Evolutionary conservation across 2,888 invertebrate species (phyloP).

Genomic region (Hypsopygia costalis): DNA sequence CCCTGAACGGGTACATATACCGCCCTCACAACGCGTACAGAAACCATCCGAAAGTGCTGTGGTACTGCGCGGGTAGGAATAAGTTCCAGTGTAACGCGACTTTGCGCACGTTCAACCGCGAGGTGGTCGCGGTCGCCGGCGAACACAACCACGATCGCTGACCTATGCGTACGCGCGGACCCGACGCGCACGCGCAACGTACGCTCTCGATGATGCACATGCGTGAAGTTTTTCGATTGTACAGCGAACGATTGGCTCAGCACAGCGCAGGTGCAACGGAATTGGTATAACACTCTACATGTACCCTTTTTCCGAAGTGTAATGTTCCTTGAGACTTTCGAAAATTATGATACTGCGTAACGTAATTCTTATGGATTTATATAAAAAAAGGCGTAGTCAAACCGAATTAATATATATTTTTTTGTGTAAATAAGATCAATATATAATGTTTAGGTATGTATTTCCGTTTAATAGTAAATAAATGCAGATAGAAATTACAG

Average conservation of each 20-base stretch:
- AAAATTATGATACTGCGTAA: too few relatives aligned
- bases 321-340: background rate
- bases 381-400: too few relatives aligned
- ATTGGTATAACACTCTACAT: too few relatives aligned
- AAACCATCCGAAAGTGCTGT: constrained; percentile 59
- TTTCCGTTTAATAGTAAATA: too few relatives aligned
- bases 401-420: too few relatives aligned
- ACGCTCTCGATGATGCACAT: constrained; percentile 27
- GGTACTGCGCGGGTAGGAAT: constrained; percentile 64
- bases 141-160: constrained; percentile 57
- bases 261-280: constrained; percentile 11
- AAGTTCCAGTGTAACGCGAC: constrained; percentile 57
- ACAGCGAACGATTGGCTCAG: constrained; percentile 37
- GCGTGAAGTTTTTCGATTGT: constrained; percentile 38
- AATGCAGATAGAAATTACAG: too few relatives aligned
- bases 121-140: constrained; percentile 52
- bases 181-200: constrained; percentile 20
- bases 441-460: too few relatives aligned
- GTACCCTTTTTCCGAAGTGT: too few relatives aligned
- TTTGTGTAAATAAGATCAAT: too few relatives aligned
- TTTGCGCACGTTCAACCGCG: constrained; percentile 51
- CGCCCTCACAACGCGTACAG: constrained; percentile 71
- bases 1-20: constrained; percentile 56
- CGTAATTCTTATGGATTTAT: too few relatives aligned
- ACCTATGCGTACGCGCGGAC: constrained; percentile 31